A percentile compares a stretch with the other conserved stretches of the same genome.
Conservation (phyloP, 2,113 vertebrate genomes). For the Epinephelus lanceolatus region DNA sequence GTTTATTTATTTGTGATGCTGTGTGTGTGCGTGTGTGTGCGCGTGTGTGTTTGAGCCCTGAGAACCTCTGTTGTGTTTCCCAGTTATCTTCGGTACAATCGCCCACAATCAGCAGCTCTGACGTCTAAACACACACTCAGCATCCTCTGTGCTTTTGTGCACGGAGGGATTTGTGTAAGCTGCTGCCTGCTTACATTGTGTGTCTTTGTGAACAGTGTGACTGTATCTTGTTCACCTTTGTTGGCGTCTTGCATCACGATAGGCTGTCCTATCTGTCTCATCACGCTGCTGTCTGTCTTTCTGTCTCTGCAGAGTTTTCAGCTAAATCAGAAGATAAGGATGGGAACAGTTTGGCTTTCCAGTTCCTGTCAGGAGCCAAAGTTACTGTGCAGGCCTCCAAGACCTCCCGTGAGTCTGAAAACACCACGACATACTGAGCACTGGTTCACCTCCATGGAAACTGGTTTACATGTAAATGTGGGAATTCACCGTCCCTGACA, state of each 20-base stretch:
- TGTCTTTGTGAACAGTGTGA: slow-evolving; percentile 53
- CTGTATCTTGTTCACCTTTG: slow-evolving; percentile 59
- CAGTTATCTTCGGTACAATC: slow-evolving; percentile 64
- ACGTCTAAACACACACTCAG: slow-evolving; percentile 58
- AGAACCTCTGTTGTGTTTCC: slow-evolving; percentile 37
- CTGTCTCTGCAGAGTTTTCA: slow-evolving; percentile 87
- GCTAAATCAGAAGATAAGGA: slow-evolving; percentile 89
- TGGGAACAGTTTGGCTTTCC: slow-evolving; percentile 90
- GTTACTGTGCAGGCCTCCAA: slow-evolving; percentile 94
- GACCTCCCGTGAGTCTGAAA: slow-evolving; percentile 93
- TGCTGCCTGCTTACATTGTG: slow-evolving; percentile 7
- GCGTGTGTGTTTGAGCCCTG: slow-evolving; percentile 25
- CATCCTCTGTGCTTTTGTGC: slow-evolving; percentile 1
- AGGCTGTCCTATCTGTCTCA: slow-evolving; percentile 65
- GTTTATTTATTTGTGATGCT: slow-evolving; percentile 38
- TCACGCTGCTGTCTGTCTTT: slow-evolving; percentile 37
- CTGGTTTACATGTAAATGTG: background rate
- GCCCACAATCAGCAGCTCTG: slow-evolving; percentile 47
- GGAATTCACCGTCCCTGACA: background rate
- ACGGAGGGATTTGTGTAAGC: slow-evolving; percentile 38
- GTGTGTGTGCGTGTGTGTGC: background rate
- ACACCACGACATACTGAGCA: background rate
- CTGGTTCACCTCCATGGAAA: background rate
- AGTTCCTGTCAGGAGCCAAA: slow-evolving; percentile 89
- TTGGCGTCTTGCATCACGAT: slow-evolving; percentile 57